Percentiles rank a stretch among this genome's conserved stretches.
phyloP scores from a whole-genome alignment of 1,140 invertebrate genomes.

The Maconellicoccus hirsutus region DNA sequence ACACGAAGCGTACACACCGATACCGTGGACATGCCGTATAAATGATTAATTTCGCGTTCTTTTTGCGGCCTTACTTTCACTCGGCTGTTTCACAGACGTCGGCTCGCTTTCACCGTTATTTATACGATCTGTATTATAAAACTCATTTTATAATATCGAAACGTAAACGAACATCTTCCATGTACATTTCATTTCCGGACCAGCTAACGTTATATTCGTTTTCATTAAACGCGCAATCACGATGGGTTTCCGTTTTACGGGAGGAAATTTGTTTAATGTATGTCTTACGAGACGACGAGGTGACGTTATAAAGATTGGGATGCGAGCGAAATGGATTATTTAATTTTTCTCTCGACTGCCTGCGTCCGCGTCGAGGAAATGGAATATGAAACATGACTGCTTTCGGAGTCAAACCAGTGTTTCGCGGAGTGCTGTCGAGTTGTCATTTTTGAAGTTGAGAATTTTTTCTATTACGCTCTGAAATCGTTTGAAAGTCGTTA shows the following conservation, averaged over 20 bases:
- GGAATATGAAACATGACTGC: no score
- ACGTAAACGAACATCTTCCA: conserved; percentile 4
- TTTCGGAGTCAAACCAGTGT: no score
- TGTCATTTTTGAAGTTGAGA: no score
- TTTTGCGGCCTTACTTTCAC: background rate
- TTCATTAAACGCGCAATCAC: background rate
- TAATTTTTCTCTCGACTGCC: no score
- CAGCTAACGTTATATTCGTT: background rate
- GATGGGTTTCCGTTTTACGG: background rate
- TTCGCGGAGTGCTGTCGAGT: no score
- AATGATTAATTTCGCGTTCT: background rate
- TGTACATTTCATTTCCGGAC: background rate
- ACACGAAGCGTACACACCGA: no score
- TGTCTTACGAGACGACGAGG: no score
- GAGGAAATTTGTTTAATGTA: background rate
- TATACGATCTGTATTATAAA: background rate
- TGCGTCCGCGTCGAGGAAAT: no score
- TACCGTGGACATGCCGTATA: background rate
- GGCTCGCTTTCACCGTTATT: conserved; percentile 1
- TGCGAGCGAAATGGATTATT: no score
- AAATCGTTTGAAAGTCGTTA: no score
- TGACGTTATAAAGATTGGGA: no score
- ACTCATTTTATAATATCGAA: background rate
- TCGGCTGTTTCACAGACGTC: background rate
- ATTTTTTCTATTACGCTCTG: no score